A percentile compares a stretch with the other conserved stretches of the same genome.
phyloP scores from a whole-genome alignment of 2,888 invertebrate species.

The Conchocele bisecta region DNA sequence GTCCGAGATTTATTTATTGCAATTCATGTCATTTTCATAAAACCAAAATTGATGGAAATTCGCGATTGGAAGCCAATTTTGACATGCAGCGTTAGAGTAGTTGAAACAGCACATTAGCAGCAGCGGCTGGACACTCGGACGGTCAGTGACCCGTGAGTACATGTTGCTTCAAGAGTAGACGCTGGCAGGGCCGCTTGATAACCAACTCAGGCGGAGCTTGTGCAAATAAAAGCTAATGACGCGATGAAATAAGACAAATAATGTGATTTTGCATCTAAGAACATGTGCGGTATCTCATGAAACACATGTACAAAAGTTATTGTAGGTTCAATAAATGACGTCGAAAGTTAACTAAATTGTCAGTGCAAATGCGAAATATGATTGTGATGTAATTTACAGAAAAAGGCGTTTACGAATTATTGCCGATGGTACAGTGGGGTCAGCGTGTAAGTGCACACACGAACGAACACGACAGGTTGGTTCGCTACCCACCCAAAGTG shows the following conservation, averaged over 20 bases:
- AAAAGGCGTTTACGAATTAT: no score
- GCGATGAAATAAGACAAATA: slow-evolving; percentile 16
- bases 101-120: slow-evolving; percentile 7
- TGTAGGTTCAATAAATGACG: no score
- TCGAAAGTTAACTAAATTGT: no score
- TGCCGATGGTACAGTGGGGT: no score
- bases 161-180: slow-evolving; percentile 38
- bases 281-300: no score
- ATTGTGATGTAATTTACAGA: no score
- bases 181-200: slow-evolving; percentile 47
- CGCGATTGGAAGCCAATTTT: slow-evolving; percentile 31
- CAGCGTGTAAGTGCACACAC: no score
- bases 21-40: slow-evolving; percentile 53
- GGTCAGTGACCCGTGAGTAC: slow-evolving; percentile 21
- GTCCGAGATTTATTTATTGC: slow-evolving; percentile 44
- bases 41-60: slow-evolving; percentile 61
- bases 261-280: no score
- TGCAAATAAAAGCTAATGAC: slow-evolving; percentile 40
- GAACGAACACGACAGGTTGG: no score
- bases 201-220: slow-evolving; percentile 39
- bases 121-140: slow-evolving; percentile 1
- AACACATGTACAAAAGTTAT: no score
- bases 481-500: no score
- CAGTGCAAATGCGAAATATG: no score
- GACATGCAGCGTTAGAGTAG: slow-evolving; percentile 29